Conservation (phyloP, 2,797 vertebrate genomes). For the Leptodactylus fallax region DNA sequence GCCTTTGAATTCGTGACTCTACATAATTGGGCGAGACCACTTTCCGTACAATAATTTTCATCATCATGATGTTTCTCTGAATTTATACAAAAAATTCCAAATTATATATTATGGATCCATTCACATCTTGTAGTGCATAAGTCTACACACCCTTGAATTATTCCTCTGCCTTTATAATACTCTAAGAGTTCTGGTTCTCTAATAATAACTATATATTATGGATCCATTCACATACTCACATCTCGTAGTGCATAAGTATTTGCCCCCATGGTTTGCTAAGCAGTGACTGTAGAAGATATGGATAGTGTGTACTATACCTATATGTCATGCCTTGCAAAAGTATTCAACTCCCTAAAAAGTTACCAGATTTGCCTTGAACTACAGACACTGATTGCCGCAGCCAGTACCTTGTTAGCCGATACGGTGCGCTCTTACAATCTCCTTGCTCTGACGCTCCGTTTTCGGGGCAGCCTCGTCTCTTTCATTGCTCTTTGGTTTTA, state of each 20-base stretch:
- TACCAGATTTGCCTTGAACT: neutral
- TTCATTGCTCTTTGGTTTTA: neutral
- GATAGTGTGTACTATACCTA: neutral
- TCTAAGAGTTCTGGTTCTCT: no score
- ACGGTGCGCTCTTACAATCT: no score
- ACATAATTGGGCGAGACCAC: no score
- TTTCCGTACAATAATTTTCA: no score
- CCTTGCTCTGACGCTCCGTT: neutral
- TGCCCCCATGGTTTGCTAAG: neutral
- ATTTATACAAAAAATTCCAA: no score
- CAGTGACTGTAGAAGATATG: no score
- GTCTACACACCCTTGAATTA: neutral
- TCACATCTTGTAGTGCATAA: neutral
- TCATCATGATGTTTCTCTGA: no score
- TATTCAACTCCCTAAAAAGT: neutral
- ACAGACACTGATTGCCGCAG: no score
- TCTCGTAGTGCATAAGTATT: neutral
- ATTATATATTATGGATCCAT: no score
- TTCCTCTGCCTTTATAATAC: no score
- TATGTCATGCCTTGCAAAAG: neutral
- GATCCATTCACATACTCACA: neutral
- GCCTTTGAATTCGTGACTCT: no score
- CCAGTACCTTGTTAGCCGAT: no score
- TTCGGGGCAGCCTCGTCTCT: neutral
- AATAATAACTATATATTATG: neutral